Base-by-base conservation (phyloP, 2,113 vertebrate species). In the Seriola quinqueradiata region DNA sequence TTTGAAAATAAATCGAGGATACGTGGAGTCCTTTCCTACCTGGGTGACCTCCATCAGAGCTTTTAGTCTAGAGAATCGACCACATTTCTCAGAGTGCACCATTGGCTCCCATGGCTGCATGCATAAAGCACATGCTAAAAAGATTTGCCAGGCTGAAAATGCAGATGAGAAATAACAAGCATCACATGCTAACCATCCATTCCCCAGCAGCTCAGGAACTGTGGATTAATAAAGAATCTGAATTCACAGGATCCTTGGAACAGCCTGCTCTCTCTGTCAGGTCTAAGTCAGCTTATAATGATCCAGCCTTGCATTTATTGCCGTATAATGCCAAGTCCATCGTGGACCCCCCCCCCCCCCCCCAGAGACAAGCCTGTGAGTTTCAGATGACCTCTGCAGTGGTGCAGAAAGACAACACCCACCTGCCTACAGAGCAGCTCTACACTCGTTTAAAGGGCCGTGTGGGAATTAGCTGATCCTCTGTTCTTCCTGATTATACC, bases 221-320 rank as follows among this genome's bases (percentile, higher is more conserved):
- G 78, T 54, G 61, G 40, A 59, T 58, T 58, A 50, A 25, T 83
- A 57, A 70, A 19, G n/a, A 55, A 63, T 14, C 12, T 54, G 11
- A 69, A 52, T 34, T 21, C 21, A 14, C 28, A 23, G n/a, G 34
- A 52, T 34, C 64, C 5, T 21, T n/a, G 28, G 19, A 70, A 23
- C 17, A 54, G 17, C 64, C 21, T 5, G 42, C 23, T 23, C 64
- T 7, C 42, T 17, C 42, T 28, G 16, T 65, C 40, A 42, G 61
- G 19, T 65, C 4, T 14, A 23, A 6, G 23, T 44, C n/a, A 2
- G 5, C 36, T 32, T 25, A 1, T 44, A 16, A 65, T 65, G 38
- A 65, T 25, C 11, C 42, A 28, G 7, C 64, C 8, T 25, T 17
- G 42, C 23, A 46, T 11, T 42, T n/a, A 40, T 23, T 6, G 23